Percentiles rank a stretch among this genome's conserved stretches.
phyloP scores from a whole-genome alignment of 2,113 vertebrate genomes.

The Actinemys pallida region DNA sequence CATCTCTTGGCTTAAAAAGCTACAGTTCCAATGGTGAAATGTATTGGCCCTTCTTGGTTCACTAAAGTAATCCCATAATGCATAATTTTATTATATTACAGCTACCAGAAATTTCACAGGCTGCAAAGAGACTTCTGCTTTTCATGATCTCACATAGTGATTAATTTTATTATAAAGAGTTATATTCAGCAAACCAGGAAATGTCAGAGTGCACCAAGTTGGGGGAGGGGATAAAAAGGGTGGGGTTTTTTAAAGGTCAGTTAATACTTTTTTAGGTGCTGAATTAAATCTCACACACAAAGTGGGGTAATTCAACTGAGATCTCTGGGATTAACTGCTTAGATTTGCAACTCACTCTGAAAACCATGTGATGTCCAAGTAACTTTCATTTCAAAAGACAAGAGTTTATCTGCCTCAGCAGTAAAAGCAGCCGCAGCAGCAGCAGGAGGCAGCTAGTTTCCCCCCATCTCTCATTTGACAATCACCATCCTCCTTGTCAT shows the following conservation, averaged over 20 bases:
- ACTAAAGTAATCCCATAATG: background rate
- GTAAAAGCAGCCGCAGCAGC: background rate
- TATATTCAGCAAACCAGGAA: background rate
- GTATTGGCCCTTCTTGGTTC: background rate
- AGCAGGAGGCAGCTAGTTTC: background rate
- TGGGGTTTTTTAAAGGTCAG: background rate
- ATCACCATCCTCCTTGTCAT: background rate
- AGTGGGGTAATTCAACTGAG: background rate
- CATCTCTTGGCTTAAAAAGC: background rate
- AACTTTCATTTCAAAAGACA: background rate
- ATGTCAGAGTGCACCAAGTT: background rate
- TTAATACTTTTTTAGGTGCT: background rate
- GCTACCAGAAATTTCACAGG: background rate
- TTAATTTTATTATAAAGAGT: rapidly evolving
- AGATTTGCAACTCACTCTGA: background rate
- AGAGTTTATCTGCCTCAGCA: background rate
- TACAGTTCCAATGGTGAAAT: background rate
- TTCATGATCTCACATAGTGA: background rate
- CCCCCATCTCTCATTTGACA: background rate
- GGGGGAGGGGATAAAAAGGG: background rate
- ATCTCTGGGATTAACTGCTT: background rate
- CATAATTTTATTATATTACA: background rate
- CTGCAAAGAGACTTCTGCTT: background rate
- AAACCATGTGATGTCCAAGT: background rate
- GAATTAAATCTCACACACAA: background rate